Evolutionary conservation across 2,797 vertebrate species (phyloP), one percentile per base, ranked within the genome.

Genomic region (Myoxocephalus aenaeus): DNA sequence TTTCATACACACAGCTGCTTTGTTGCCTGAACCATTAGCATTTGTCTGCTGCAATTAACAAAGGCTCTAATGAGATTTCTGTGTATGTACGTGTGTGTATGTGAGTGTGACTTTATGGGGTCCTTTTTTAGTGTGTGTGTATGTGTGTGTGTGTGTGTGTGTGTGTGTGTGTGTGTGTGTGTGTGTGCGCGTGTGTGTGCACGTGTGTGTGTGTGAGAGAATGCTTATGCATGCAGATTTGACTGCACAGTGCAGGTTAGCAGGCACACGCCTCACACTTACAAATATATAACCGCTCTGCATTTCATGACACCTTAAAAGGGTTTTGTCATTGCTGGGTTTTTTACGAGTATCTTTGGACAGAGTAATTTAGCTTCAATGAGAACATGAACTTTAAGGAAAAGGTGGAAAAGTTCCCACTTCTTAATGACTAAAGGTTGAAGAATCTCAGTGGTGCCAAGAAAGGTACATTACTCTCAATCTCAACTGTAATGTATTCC

Each of bases 21-120:
- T 96, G 95, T 96, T 95, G 93, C 90, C 94, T 92, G 93, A 96
- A 93, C 93, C 94, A 96, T 97, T 97, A 96, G 95, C 94, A 95
- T 96, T 96, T 96, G 94, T 96, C 96, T 97, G 95, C 91, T 75
- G 92, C 96, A 94, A 93, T 97, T 96, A 97, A 96, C 96, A 96
- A 96, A 96, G 95, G 93, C 94, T 96, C 96, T 97, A 97, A 96
- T 97, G 96, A 97, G 95, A 96, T 96, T 97, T 95, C 95, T 94
- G 79, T 14, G 54, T 79, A 76, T 75, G 91, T 93, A 89, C 84
- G 77, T 81, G 74, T 95, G 80, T 84, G 81, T 32, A 65, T 71
- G 83, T 77, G 65, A 92, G 73, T 70, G 74, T 86, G 82, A 86
- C 75, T 90, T 84, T 77, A 81, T 42, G 76, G 74, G 74, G 42